phyloP scores from a whole-genome alignment of 2,888 invertebrate species.

The Hofmannophila pseudospretella region DNA sequence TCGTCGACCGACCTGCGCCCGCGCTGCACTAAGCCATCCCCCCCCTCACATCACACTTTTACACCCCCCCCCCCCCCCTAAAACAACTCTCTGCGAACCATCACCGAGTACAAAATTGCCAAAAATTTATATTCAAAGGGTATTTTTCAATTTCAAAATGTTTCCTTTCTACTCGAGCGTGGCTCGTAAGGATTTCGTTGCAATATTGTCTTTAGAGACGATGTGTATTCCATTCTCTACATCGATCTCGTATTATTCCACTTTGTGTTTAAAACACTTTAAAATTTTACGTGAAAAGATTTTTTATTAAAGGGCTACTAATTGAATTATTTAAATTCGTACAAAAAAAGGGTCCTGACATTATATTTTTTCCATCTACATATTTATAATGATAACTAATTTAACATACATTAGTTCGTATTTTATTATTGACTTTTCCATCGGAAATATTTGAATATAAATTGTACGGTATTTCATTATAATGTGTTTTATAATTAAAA shows the following conservation, averaged over 20 bases:
- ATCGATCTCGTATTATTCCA: conserved; percentile 33
- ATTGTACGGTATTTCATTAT: conserved; percentile 33
- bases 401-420: conserved; percentile 5
- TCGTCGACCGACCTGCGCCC: conserved; percentile 28
- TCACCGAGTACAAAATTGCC: conserved; percentile 77
- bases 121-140: conserved; percentile 57
- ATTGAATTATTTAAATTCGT: neutral
- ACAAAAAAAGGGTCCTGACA: too few relatives aligned
- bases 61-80: conserved; percentile 9
- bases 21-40: conserved; percentile 33
- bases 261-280: conserved; percentile 40
- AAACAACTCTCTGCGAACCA: conserved; percentile 39
- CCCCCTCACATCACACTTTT: conserved; percentile 15
- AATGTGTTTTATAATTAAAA: too few relatives aligned
- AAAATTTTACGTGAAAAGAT: too few relatives aligned
- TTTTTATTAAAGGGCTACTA: too few relatives aligned
- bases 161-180: conserved; percentile 32
- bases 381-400: neutral
- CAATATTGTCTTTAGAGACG: conserved; percentile 20
- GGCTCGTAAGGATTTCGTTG: conserved; percentile 22
- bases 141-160: conserved; percentile 29
- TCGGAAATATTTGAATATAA: conserved; percentile 34
- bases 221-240: conserved; percentile 38
- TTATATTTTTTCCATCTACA: too few relatives aligned
- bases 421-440: conserved; percentile 32